phyloP scores from a whole-genome alignment of 2,888 invertebrate species.

The Latheticus oryzae region DNA sequence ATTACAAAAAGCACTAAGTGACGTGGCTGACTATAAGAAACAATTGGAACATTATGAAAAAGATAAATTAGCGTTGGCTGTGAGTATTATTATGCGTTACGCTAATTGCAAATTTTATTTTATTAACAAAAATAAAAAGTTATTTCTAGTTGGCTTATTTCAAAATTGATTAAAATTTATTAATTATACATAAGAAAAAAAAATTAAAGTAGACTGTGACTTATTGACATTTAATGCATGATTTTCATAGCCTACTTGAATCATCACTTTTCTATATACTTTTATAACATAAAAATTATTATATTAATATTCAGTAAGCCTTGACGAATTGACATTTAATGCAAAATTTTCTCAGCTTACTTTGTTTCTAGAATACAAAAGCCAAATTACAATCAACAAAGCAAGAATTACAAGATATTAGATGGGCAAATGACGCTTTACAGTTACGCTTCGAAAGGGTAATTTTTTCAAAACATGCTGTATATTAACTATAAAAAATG shows the following conservation, averaged over 20 bases:
- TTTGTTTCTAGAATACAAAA: constrained; percentile 73
- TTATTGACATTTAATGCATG: too few species aligned
- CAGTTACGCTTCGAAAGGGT: constrained; percentile 82
- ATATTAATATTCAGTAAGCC: too few species aligned
- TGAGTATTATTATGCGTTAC: constrained; percentile 37
- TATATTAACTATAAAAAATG: too few species aligned
- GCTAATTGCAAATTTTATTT: too few species aligned
- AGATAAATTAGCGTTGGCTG: constrained; percentile 74
- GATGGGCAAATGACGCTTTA: constrained; percentile 76
- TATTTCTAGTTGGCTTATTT: constrained; percentile 23
- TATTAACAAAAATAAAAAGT: constrained; percentile 21
- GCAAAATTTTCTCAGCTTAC: too few species aligned
- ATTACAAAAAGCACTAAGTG: constrained; percentile 75
- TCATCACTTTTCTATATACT: too few species aligned
- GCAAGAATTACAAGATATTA: constrained; percentile 72
- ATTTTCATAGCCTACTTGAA: too few species aligned
- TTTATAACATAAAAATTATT: too few species aligned
- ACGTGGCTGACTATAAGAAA: constrained; percentile 78
- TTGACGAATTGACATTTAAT: background rate
- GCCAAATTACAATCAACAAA: constrained; percentile 63
- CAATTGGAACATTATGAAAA: constrained; percentile 88
- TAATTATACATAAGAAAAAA: too few species aligned
- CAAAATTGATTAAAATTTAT: too few species aligned
- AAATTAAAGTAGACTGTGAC: too few species aligned
- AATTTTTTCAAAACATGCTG: constrained; percentile 25